phyloP scores from a whole-genome alignment of 2,797 vertebrate genomes.

The Sarcoramphus papa region DNA sequence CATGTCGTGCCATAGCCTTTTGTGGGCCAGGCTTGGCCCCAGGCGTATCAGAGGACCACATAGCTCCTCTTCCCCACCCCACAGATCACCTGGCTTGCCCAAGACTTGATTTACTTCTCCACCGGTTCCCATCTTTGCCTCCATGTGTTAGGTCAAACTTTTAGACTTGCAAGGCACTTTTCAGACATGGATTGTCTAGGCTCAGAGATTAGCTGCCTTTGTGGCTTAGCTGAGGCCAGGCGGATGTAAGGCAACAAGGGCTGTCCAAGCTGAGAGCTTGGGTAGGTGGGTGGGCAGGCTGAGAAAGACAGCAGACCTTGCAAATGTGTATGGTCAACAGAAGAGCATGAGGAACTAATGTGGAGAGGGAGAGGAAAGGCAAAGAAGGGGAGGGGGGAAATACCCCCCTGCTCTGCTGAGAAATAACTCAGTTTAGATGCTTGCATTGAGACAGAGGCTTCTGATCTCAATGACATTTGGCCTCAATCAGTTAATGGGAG shows the following conservation, averaged over 20 bases:
- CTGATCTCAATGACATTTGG: background rate
- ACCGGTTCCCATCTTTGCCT: background rate
- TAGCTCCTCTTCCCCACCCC: background rate
- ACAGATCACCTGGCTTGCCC: background rate
- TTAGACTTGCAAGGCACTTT: background rate
- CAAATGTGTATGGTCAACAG: background rate
- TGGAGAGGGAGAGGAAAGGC: background rate
- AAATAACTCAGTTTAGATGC: background rate
- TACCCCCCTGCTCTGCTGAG: background rate
- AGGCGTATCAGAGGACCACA: background rate
- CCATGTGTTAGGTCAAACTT: background rate
- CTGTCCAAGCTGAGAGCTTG: background rate
- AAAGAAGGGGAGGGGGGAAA: background rate
- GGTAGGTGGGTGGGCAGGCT: too few relatives aligned
- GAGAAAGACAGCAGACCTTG: background rate
- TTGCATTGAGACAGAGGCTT: background rate
- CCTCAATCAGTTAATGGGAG: background rate
- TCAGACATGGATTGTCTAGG: background rate
- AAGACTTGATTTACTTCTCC: background rate
- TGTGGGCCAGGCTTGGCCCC: background rate
- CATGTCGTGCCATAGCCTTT: fast-evolving
- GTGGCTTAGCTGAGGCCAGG: background rate
- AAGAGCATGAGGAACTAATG: background rate
- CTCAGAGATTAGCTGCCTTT: background rate
- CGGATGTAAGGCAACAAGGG: background rate